Conservation (phyloP, 2,113 vertebrate genomes). For the Eurypyga helias region DNA sequence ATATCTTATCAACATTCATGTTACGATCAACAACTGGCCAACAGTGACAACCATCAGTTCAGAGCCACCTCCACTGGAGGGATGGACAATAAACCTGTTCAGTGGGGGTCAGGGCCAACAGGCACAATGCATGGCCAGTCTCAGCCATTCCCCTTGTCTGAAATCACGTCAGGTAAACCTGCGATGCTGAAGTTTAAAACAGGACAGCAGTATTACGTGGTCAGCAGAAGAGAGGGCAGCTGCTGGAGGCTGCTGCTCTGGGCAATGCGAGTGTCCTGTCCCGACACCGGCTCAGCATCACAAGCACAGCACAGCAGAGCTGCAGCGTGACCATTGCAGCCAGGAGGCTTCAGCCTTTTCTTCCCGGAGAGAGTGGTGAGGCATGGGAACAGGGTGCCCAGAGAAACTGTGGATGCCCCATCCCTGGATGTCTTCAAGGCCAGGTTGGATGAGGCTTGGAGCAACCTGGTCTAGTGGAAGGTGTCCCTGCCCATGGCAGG, state of each 20-base stretch:
- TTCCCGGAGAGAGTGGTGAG: too few species aligned
- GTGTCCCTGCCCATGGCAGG: too few species aligned
- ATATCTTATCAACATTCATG: neutral
- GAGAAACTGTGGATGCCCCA: too few species aligned
- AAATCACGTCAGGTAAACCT: neutral
- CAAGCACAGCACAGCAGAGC: neutral
- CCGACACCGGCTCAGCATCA: accelerated
- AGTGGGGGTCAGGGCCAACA: neutral
- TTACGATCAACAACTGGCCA: neutral
- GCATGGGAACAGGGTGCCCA: too few species aligned
- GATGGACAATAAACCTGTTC: neutral
- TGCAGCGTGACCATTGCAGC: neutral
- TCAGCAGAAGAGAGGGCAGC: neutral
- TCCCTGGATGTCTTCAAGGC: too few species aligned
- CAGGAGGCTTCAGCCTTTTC: neutral
- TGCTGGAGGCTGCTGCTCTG: neutral
- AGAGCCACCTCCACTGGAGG: neutral
- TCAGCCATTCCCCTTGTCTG: neutral
- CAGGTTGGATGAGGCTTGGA: too few species aligned
- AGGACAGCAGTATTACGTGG: neutral
- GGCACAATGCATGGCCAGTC: neutral
- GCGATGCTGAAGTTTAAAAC: neutral
- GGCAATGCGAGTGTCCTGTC: neutral
- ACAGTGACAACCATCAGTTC: neutral
- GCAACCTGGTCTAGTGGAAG: too few species aligned